phyloP scores from a whole-genome alignment of 2,888 invertebrate genomes.

The Mesorhabditis spiculigera region DNA sequence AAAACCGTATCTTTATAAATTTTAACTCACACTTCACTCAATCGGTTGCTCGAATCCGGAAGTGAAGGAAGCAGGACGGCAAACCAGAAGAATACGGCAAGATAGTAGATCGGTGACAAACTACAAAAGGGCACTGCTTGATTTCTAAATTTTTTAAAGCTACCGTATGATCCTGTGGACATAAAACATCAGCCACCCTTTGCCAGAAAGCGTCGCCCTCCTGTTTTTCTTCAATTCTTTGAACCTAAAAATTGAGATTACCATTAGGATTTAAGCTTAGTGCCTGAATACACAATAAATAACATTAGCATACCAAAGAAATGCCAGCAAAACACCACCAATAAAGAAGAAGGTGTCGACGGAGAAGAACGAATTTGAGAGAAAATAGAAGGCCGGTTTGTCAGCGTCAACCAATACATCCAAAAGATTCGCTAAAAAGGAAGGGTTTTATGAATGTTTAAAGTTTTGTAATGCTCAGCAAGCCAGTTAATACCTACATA shows the following conservation, averaged over 20 bases:
- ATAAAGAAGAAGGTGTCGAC: constrained; percentile 3
- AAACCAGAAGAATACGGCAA: neutral
- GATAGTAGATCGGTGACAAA: constrained; percentile 3
- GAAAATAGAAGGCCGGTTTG: neutral
- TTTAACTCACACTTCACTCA: no score
- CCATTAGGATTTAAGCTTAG: neutral
- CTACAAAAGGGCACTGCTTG: neutral
- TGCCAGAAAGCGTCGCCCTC: neutral
- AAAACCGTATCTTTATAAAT: no score
- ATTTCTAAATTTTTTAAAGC: no score
- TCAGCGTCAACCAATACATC: neutral
- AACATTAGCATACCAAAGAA: neutral
- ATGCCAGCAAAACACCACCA: neutral
- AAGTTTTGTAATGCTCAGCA: neutral
- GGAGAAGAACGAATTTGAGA: constrained; percentile 1
- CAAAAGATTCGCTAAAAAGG: constrained; percentile 1
- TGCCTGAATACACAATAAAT: neutral
- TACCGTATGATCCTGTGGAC: neutral
- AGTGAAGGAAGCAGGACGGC: neutral
- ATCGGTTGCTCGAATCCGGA: neutral
- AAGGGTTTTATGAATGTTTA: neutral
- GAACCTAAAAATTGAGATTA: neutral
- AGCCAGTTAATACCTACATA: neutral
- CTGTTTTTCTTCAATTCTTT: constrained; percentile 1
- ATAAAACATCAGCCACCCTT: neutral